Evolutionary conservation across 2,797 vertebrate genomes (phyloP).

Genomic region (Adelosebastes latens): DNA sequence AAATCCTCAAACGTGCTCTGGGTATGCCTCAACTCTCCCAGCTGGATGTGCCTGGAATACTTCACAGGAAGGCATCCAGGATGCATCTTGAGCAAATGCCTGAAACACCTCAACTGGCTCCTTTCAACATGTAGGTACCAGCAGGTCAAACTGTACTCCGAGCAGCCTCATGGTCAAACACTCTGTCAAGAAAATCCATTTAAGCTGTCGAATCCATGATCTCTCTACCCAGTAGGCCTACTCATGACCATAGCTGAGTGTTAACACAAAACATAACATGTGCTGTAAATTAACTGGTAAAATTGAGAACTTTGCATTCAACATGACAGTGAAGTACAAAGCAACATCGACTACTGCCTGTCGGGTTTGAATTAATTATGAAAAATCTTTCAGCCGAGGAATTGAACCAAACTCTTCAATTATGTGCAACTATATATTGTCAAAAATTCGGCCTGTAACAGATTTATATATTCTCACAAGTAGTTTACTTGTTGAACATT

Average conservation of each 20-base stretch:
- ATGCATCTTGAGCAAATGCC: conserved; percentile 3
- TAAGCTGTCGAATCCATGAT: neutral
- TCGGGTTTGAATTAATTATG: neutral
- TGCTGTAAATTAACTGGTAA: neutral
- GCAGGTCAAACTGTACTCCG: neutral
- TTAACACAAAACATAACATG: neutral
- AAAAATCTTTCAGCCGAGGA: neutral
- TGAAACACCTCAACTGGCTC: neutral
- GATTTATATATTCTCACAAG: neutral
- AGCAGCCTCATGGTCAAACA: neutral
- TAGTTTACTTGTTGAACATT: neutral
- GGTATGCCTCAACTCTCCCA: neutral
- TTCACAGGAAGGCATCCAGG: neutral
- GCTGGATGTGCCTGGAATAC: neutral
- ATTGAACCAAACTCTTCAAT: neutral
- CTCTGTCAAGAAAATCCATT: neutral
- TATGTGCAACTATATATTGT: neutral
- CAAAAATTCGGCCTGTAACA: neutral
- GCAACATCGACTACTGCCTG: neutral
- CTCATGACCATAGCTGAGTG: neutral
- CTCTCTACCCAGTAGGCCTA: neutral
- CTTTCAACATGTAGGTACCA: neutral
- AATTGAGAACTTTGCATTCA: neutral
- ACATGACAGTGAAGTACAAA: neutral
- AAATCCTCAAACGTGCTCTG: neutral